Evolutionary conservation across 2,888 invertebrate genomes (phyloP).

Genomic region (Hoplodrina blanda): DNA sequence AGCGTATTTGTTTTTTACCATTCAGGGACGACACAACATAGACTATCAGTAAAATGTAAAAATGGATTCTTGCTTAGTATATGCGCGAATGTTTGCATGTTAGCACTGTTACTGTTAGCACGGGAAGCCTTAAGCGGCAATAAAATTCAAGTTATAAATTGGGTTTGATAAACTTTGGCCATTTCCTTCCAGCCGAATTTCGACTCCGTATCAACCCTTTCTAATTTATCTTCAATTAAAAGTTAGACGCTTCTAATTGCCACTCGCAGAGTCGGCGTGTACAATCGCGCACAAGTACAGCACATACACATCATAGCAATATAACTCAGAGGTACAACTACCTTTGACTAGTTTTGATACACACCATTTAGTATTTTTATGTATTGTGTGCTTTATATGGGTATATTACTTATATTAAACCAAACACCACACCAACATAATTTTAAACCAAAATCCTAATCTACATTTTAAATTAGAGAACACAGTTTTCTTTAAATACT

Average conservation of each 20-base stretch:
- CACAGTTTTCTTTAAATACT: conserved; percentile 88
- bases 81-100: conserved; percentile 62
- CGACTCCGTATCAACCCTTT: conserved; percentile 49
- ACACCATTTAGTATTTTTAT: conserved; percentile 81
- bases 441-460: conserved; percentile 87
- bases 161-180: conserved; percentile 62
- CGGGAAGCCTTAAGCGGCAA: conserved; percentile 48
- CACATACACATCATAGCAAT: conserved; percentile 71
- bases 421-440: conserved; percentile 90
- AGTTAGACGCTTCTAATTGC: conserved; percentile 51
- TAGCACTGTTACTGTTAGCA: conserved; percentile 47
- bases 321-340: conserved; percentile 80
- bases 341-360: conserved; percentile 88
- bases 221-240: conserved; percentile 56
- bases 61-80: conserved; percentile 66
- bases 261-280: conserved; percentile 53
- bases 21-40: conserved; percentile 87
- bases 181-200: conserved; percentile 48
- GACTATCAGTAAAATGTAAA: conserved; percentile 72
- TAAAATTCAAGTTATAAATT: conserved; percentile 50
- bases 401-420: conserved; percentile 85
- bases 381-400: conserved; percentile 77
- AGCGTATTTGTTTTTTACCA: conserved; percentile 73
- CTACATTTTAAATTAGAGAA: conserved; percentile 88
- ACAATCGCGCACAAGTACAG: conserved; percentile 73